phyloP scores from a whole-genome alignment of 2,113 vertebrate species.

The Aspiorhynchus laticeps region DNA sequence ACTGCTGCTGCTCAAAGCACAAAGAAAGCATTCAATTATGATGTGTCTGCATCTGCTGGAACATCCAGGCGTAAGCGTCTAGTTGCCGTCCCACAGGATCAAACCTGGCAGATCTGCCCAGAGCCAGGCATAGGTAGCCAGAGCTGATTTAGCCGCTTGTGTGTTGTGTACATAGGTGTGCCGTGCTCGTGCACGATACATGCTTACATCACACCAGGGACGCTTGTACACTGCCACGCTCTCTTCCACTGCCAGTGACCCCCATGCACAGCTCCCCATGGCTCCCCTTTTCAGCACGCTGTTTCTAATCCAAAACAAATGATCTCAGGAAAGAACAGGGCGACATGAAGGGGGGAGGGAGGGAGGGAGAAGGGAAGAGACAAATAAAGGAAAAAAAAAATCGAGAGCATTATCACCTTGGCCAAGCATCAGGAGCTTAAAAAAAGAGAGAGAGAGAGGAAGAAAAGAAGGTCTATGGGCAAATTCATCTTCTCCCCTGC shows the following conservation, averaged over 20 bases:
- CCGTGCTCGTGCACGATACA: slow-evolving; percentile 17
- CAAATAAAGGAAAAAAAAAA: slow-evolving; percentile 60
- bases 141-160: slow-evolving; percentile 49
- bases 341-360: slow-evolving; percentile 51
- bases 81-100: slow-evolving; percentile 52
- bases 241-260: slow-evolving; percentile 65
- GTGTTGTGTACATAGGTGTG: slow-evolving; percentile 37
- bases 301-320: slow-evolving; percentile 97
- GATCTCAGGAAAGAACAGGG: slow-evolving; percentile 68
- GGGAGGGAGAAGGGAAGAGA: slow-evolving; percentile 36
- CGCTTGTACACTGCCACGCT: slow-evolving; percentile 77
- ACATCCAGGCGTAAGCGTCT: slow-evolving; percentile 51
- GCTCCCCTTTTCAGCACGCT: slow-evolving; percentile 69
- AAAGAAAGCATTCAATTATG: slow-evolving; percentile 57
- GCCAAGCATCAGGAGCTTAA: slow-evolving; percentile 77
- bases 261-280: slow-evolving; percentile 37
- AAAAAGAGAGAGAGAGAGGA: slow-evolving; percentile 68
- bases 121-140: slow-evolving; percentile 35
- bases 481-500: slow-evolving; percentile 96
- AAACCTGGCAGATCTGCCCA: slow-evolving; percentile 53
- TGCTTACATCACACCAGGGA: slow-evolving; percentile 69
- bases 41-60: slow-evolving; percentile 52
- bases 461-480: slow-evolving; percentile 89
- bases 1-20: slow-evolving; percentile 47
- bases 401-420: slow-evolving; percentile 82